These are phyloP conservation scores for Gisinianus flammeolus DNA, from an alignment of 2,888 invertebrate genomes.

Conservation along the genomic window DNA sequence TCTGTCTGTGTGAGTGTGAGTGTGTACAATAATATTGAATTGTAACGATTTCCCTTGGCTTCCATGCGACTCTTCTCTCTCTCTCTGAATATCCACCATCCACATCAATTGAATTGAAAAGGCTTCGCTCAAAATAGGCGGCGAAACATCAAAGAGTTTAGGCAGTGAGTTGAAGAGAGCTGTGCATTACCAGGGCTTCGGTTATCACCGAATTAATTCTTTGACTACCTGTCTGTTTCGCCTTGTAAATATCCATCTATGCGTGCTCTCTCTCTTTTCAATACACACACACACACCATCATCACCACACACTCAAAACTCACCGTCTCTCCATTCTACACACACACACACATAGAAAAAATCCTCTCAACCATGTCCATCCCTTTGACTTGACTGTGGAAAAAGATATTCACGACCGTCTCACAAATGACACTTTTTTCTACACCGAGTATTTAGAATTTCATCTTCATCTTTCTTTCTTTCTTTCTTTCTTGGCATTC, in stretches of 20 bases:
- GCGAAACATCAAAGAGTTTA: conserved; percentile 55
- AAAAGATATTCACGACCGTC: neutral
- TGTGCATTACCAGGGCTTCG: conserved; percentile 48
- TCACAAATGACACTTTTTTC: neutral
- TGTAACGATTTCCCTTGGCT: conserved; percentile 12
- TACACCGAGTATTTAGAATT: too few relatives aligned
- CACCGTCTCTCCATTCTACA: conserved; percentile 18
- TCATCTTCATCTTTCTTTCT: too few relatives aligned
- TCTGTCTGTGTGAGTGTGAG: neutral
- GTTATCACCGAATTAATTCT: conserved; percentile 57
- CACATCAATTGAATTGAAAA: conserved; percentile 39
- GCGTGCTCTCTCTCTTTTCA: conserved; percentile 40
- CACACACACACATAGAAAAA: neutral
- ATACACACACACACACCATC: too few relatives aligned
- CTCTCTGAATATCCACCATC: neutral
- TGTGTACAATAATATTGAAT: conserved; percentile 3
- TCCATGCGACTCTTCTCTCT: neutral
- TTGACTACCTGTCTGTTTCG: conserved; percentile 54
- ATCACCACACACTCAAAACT: neutral
- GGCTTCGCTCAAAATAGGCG: conserved; percentile 53
- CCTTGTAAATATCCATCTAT: conserved; percentile 47
- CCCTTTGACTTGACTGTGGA: too few relatives aligned
- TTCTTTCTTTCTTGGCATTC: neutral
- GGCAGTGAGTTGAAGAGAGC: neutral
- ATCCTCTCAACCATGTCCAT: neutral